Percentiles rank a stretch among this genome's conserved stretches.
Conservation (phyloP, 2,888 invertebrate genomes). For the Tholera decimalis region DNA sequence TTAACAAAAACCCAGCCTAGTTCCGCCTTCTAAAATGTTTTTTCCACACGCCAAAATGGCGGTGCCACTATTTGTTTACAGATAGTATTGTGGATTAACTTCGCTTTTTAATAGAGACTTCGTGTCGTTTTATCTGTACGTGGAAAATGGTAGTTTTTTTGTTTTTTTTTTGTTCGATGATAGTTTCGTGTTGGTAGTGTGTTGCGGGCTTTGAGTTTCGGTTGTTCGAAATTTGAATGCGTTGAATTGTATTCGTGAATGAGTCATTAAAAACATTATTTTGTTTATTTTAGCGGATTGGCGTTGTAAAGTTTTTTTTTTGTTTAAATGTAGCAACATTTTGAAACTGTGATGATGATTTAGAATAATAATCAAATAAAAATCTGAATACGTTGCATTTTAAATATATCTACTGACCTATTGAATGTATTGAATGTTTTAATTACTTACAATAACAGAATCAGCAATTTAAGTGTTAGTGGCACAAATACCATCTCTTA, state of each 20-base stretch:
- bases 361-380: neutral
- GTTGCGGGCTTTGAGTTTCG: slow-evolving; percentile 40
- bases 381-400: neutral
- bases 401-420: neutral
- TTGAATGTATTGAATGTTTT: neutral
- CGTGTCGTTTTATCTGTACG: slow-evolving; percentile 48
- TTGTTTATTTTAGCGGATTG: neutral
- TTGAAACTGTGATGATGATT: neutral
- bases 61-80: slow-evolving; percentile 83
- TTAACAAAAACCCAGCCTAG: slow-evolving; percentile 90
- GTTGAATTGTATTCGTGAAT: slow-evolving; percentile 31
- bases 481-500: neutral
- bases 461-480: neutral
- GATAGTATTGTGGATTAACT: slow-evolving; percentile 62
- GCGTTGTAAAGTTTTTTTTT: neutral
- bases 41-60: slow-evolving; percentile 89
- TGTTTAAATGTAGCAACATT: neutral
- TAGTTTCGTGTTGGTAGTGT: slow-evolving; percentile 42
- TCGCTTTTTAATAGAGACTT: slow-evolving; percentile 54
- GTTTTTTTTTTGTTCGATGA: slow-evolving; percentile 18
- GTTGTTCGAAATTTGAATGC: slow-evolving; percentile 48
- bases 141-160: slow-evolving; percentile 36
- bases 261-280: neutral
- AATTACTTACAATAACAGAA: neutral
- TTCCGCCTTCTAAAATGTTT: slow-evolving; percentile 91